Evolutionary conservation across 2,113 vertebrate genomes (phyloP).

Genomic region (Malurus melanocephalus): DNA sequence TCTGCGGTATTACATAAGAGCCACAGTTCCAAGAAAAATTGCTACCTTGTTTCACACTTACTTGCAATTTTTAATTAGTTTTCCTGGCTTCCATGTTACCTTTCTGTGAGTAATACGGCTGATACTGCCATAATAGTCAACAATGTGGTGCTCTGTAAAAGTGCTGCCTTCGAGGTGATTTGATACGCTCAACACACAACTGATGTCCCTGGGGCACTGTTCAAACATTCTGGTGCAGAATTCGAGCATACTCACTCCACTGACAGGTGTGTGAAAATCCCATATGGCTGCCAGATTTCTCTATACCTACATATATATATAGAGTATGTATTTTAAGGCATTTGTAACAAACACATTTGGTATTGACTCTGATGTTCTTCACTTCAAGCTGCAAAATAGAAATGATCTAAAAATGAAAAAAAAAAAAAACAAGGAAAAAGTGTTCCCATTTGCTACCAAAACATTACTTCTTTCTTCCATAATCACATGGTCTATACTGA

Average conservation of each 20-base stretch:
- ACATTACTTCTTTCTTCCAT: neutral
- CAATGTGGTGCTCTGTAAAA: neutral
- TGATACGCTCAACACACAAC: neutral
- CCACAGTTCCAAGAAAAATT: neutral
- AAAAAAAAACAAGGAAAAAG: neutral
- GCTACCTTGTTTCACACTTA: neutral
- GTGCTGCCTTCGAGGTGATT: neutral
- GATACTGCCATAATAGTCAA: neutral
- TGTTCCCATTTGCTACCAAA: neutral
- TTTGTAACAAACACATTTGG: slow-evolving; percentile 27
- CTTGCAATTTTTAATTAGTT: neutral
- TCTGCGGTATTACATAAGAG: slow-evolving; percentile 6
- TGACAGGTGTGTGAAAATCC: slow-evolving; percentile 49
- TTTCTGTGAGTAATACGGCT: neutral
- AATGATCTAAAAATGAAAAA: neutral
- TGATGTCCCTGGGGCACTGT: neutral
- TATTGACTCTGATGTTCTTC: neutral
- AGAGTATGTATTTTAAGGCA: slow-evolving; percentile 5
- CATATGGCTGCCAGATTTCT: slow-evolving; percentile 42
- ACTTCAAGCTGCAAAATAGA: neutral
- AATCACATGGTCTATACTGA: neutral
- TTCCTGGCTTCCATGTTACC: neutral
- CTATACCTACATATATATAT: neutral
- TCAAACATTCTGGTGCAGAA: neutral
- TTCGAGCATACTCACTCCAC: slow-evolving; percentile 12